A percentile compares a stretch with the other conserved stretches of the same genome.
These are phyloP conservation scores for Zaprionus vittiger DNA, from an alignment of 1,140 invertebrate species.

Conservation along the genomic window DNA sequence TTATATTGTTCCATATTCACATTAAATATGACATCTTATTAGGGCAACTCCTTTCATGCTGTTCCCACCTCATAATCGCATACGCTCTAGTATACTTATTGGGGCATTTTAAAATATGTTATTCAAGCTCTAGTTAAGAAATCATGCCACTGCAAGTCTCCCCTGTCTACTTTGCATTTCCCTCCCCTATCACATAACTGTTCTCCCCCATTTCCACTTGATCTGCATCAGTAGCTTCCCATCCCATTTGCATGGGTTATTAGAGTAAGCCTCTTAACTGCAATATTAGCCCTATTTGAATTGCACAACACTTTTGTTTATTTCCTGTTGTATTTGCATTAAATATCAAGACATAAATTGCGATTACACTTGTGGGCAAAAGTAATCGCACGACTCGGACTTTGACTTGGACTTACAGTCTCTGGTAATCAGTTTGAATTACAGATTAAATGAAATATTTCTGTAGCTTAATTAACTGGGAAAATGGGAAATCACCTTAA, in stretches of 20 bases:
- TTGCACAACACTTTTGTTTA: slow-evolving; percentile 14
- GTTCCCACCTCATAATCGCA: background rate
- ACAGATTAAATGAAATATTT: slow-evolving; percentile 43
- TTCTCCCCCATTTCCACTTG: background rate
- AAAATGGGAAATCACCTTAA: slow-evolving; percentile 60
- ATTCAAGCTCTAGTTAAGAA: background rate
- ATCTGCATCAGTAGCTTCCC: background rate
- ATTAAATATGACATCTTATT: too few species aligned
- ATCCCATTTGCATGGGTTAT: background rate
- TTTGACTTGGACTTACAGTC: background rate
- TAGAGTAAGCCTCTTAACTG: background rate
- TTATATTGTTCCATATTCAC: too few species aligned
- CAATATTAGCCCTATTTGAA: background rate
- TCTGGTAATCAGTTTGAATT: slow-evolving; percentile 38
- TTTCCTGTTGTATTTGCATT: slow-evolving; percentile 10
- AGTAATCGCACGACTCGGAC: background rate
- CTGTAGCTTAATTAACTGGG: slow-evolving; percentile 69
- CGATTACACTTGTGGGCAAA: slow-evolving; percentile 2
- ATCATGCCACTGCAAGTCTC: background rate
- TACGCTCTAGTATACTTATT: background rate
- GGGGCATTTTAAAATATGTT: background rate
- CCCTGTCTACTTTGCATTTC: too few species aligned
- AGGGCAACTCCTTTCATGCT: too few species aligned
- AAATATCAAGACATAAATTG: slow-evolving; percentile 17
- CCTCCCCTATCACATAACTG: background rate